Evolutionary conservation across 2,113 vertebrate genomes (phyloP).

Genomic region (Podocnemis expansa): DNA sequence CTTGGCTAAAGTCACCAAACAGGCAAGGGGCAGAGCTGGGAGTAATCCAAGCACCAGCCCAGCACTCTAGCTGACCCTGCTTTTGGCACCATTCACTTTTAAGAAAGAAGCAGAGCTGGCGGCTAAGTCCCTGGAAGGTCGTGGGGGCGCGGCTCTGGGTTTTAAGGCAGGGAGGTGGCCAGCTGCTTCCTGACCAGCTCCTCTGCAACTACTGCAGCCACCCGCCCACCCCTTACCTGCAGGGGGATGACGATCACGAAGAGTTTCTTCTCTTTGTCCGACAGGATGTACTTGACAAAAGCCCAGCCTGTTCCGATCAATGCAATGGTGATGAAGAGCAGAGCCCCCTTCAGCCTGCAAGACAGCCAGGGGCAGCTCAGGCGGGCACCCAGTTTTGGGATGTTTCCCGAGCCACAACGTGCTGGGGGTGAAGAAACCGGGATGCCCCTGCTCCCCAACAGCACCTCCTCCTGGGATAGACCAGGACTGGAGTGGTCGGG

Average conservation of each 20-base stretch:
- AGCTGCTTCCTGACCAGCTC: neutral
- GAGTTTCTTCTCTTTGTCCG: slow-evolving; percentile 90
- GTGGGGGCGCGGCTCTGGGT: neutral
- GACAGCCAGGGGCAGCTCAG: neutral
- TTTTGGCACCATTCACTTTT: too few relatives aligned
- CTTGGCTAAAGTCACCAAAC: neutral
- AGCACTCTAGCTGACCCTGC: neutral
- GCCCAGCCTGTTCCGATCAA: slow-evolving; percentile 88
- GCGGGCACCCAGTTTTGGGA: neutral
- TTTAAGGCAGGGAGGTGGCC: neutral
- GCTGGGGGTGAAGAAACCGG: neutral
- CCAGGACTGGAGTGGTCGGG: too few relatives aligned
- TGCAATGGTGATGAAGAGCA: slow-evolving; percentile 89
- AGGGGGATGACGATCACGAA: slow-evolving; percentile 88
- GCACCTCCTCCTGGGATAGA: too few relatives aligned
- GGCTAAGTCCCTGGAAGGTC: too few relatives aligned
- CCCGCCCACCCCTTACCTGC: slow-evolving; percentile 73
- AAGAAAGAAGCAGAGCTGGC: neutral
- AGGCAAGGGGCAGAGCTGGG: neutral
- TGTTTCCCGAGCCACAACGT: neutral
- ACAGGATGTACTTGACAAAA: slow-evolving; percentile 87
- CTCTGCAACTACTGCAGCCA: neutral
- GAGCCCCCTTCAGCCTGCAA: slow-evolving; percentile 85
- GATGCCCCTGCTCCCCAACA: neutral
- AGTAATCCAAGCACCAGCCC: neutral